Evolutionary conservation across 2,113 vertebrate genomes (phyloP), one percentile per base, ranked within the genome.

Genomic region (Glaucidium brasilianum): DNA sequence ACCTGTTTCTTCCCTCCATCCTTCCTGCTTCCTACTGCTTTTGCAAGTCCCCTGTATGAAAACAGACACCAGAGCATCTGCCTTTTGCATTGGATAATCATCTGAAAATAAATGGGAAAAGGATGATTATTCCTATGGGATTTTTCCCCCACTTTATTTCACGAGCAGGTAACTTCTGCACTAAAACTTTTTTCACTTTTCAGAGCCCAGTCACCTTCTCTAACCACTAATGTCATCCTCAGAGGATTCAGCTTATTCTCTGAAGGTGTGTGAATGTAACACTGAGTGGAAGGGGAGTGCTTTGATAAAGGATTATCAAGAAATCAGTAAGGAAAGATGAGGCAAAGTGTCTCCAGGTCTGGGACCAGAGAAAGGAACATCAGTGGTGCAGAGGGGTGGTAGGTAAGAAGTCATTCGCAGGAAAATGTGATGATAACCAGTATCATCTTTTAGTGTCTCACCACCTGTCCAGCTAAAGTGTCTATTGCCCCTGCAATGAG

Each of bases 121-220:
- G 3, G 1, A 4, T 16, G 9, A 37, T 35, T 43, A 22, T 15
- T 23, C 5, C 11, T 22, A 6, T 34, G 0, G 39, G 39, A 4
- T 9, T 30, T 50, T 37, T 37, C 0, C 11, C 17, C 5, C 12
- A 10, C 8, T 55, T 86, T 43, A 39, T 76, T 93, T 80, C 14
- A 30, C 1, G 3, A 68, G 5, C 8, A 30, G 12, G 7, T 22
- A 29, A 69, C 9, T 58, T 71, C 43, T 62, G 15, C 43, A 52
- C 74, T 83, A 71, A 60, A 83, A 22, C 16, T 88, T 88, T 55
- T 77, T 34, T 11, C 25, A n/a, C 15, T 79, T 11, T 43, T 69
- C 19, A 35, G 53, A 59, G 52, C 37, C 23, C 50, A 67, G 4
- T 23, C 19, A 20, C 3, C 27, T 87, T 39, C 41, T 10, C 39